Conservation (phyloP, 2,797 vertebrate genomes). For the Scolopax bukidnonensis region DNA sequence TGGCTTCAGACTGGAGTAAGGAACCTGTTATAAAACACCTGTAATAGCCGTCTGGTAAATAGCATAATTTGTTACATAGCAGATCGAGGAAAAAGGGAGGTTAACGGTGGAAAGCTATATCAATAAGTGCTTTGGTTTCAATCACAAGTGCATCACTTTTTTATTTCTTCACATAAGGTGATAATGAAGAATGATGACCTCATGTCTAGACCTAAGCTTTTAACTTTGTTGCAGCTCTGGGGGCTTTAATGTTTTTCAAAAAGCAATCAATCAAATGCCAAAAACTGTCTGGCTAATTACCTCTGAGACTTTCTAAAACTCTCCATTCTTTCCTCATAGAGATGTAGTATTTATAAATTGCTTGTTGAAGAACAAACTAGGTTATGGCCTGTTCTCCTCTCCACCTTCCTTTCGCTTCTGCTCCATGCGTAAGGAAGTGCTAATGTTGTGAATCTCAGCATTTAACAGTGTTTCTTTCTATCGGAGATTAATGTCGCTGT, state of each 20-base stretch:
- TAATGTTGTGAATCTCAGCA: slow-evolving; percentile 1
- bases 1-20: neutral
- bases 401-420: neutral
- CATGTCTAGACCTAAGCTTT: slow-evolving; percentile 76
- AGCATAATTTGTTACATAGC: slow-evolving; percentile 22
- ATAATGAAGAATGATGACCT: slow-evolving; percentile 75
- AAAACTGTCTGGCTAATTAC: slow-evolving; percentile 62
- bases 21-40: neutral
- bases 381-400: slow-evolving; percentile 16
- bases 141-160: slow-evolving; percentile 46
- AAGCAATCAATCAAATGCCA: slow-evolving; percentile 65
- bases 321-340: slow-evolving; percentile 34
- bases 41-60: slow-evolving; percentile 4
- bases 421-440: neutral
- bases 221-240: slow-evolving; percentile 66
- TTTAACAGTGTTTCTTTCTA: neutral
- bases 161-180: slow-evolving; percentile 49
- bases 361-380: neutral
- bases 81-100: neutral
- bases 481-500: neutral
- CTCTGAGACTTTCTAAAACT: slow-evolving; percentile 48
- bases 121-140: slow-evolving; percentile 62
- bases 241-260: slow-evolving; percentile 63
- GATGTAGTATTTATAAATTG: slow-evolving; percentile 57
- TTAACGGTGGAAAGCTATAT: neutral